These are phyloP conservation scores for Aphodius sticticus DNA, from an alignment of 2,888 invertebrate genomes.

Conservation along the genomic window DNA sequence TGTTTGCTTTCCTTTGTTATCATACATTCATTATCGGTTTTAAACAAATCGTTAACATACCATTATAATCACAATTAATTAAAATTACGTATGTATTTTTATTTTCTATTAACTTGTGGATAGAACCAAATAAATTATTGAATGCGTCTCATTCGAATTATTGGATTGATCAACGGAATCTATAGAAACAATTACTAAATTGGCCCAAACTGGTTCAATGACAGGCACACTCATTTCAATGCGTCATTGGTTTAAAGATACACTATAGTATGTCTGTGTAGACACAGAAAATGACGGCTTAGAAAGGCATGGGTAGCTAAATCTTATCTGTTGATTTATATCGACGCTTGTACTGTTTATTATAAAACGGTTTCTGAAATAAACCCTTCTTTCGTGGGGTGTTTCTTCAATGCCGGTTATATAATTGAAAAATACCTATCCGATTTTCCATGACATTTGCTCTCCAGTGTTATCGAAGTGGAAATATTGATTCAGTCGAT, in stretches of 20 bases:
- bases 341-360: not conserved
- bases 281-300: too few relatives aligned
- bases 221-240: not conserved
- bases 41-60: not conserved
- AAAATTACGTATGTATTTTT: too few relatives aligned
- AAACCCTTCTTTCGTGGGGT: not conserved
- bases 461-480: not conserved
- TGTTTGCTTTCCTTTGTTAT: not conserved
- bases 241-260: not conserved
- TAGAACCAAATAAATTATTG: too few relatives aligned
- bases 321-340: not conserved
- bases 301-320: too few relatives aligned
- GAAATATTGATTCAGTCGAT: not conserved
- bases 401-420: not conserved
- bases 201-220: conserved; percentile 4
- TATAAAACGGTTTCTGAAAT: not conserved
- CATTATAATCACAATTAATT: not conserved
- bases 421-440: not conserved
- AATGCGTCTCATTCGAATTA: not conserved
- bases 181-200: not conserved
- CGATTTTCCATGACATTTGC: not conserved
- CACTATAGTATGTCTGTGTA: too few relatives aligned
- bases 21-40: not conserved
- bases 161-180: not conserved
- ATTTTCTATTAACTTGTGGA: too few relatives aligned